Percentiles rank a stretch among this genome's conserved stretches.
Evolutionary conservation across 2,113 vertebrate species (phyloP).

Genomic region (Castor canadensis): DNA sequence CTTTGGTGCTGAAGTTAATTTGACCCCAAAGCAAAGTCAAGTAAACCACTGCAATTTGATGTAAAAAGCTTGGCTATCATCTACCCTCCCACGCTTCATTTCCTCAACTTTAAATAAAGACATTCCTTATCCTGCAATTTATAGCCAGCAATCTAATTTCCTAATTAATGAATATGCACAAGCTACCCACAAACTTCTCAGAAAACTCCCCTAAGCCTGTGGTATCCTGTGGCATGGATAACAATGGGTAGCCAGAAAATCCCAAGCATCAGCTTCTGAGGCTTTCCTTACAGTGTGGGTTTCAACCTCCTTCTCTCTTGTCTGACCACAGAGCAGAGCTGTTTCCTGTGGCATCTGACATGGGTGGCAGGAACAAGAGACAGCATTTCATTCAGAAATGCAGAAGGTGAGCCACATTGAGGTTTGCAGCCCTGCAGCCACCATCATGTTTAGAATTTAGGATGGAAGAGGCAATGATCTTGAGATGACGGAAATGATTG

Average conservation of each 20-base stretch:
- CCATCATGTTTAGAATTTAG: neutral
- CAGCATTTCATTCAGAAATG: neutral
- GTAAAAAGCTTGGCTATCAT: constrained; percentile 45
- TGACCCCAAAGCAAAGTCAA: constrained; percentile 51
- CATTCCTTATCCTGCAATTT: too few species aligned
- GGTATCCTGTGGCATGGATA: constrained; percentile 34
- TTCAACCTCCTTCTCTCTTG: neutral
- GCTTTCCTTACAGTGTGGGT: neutral
- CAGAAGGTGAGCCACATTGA: neutral
- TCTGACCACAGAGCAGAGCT: constrained; percentile 54
- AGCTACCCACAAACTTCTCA: constrained; percentile 61
- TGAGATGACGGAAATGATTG: neutral
- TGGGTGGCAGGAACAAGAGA: neutral
- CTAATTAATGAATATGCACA: constrained; percentile 68
- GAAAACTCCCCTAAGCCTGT: neutral
- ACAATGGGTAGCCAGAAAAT: constrained; percentile 2
- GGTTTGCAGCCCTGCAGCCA: neutral
- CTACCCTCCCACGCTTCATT: constrained; percentile 60
- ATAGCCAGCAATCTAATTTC: constrained; percentile 62
- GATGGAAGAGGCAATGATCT: neutral
- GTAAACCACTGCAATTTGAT: constrained; percentile 59
- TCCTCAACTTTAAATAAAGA: constrained; percentile 65
- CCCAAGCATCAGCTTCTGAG: constrained; percentile 24
- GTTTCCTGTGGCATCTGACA: constrained; percentile 55
- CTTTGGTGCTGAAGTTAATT: constrained; percentile 61